These are phyloP conservation scores for Alligator sinensis DNA, from an alignment of 2,113 vertebrate genomes.

Conservation along the genomic window DNA sequence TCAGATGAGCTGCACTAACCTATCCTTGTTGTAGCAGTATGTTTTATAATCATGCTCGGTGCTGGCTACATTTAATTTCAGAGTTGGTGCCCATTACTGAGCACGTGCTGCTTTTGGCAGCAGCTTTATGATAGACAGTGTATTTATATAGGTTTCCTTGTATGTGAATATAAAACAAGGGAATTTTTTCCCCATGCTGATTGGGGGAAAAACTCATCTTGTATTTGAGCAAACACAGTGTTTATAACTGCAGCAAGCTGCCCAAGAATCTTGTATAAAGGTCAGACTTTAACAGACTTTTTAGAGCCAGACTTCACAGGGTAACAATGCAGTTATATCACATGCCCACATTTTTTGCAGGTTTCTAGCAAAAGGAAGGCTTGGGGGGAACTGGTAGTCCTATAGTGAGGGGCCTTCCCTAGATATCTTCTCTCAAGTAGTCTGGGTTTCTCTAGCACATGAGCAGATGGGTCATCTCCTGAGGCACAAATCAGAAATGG, in stretches of 20 bases:
- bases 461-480: conserved; percentile 76
- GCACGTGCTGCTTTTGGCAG: too few species aligned
- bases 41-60: too few species aligned
- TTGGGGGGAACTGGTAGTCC: not conserved
- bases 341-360: conserved; percentile 25
- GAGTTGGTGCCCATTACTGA: too few species aligned
- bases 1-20: too few species aligned
- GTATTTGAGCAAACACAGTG: too few species aligned
- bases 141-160: too few species aligned
- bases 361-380: not conserved
- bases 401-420: not conserved
- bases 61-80: too few species aligned
- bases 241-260: not conserved
- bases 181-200: too few species aligned
- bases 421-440: conserved; percentile 7
- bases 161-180: too few species aligned
- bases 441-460: conserved; percentile 22
- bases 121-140: too few species aligned
- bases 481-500: conserved; percentile 54
- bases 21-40: too few species aligned
- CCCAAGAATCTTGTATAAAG: not conserved
- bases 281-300: not conserved
- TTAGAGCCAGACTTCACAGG: accelerated
- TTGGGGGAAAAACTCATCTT: too few species aligned
- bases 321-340: not conserved